These are phyloP conservation scores for Yponomeuta malinellus DNA, from an alignment of 2,888 invertebrate genomes.

Conservation along the genomic window DNA sequence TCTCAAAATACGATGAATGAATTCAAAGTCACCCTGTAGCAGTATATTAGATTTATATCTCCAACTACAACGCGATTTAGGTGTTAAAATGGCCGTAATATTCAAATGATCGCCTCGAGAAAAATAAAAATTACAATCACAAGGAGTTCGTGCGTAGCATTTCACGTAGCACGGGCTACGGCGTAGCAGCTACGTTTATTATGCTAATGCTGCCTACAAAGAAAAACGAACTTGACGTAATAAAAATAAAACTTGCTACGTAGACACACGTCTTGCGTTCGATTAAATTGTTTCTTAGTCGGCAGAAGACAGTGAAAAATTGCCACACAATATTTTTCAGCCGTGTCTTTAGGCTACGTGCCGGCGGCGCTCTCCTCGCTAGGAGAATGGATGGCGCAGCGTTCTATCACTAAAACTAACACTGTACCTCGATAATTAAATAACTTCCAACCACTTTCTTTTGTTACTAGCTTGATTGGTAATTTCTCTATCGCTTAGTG, in stretches of 20 bases:
- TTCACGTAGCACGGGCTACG: slow-evolving; percentile 5
- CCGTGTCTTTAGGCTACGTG: not conserved
- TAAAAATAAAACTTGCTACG: not conserved
- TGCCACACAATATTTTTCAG: slow-evolving; percentile 1
- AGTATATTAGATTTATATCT: not conserved
- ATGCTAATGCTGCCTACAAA: slow-evolving; percentile 13
- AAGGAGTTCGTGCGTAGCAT: slow-evolving; percentile 4
- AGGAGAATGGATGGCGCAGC: not conserved
- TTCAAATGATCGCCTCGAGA: not conserved
- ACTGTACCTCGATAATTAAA: not conserved
- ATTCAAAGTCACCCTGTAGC: no score
- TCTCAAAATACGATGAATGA: no score
- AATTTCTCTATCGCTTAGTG: not conserved
- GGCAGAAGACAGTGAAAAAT: slow-evolving; percentile 6
- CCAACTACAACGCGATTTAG: not conserved
- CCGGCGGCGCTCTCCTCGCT: not conserved
- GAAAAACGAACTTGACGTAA: slow-evolving; percentile 18
- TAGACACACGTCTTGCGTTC: slow-evolving; percentile 1
- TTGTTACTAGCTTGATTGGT: not conserved
- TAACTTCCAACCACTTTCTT: not conserved
- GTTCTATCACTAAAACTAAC: not conserved
- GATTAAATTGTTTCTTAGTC: slow-evolving; percentile 21
- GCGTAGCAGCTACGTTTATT: slow-evolving; percentile 1
- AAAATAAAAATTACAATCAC: slow-evolving; percentile 1
- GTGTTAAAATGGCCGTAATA: not conserved